Base-by-base conservation (phyloP, 2,888 invertebrate genomes). In the Ectemnius cavifrons region DNA sequence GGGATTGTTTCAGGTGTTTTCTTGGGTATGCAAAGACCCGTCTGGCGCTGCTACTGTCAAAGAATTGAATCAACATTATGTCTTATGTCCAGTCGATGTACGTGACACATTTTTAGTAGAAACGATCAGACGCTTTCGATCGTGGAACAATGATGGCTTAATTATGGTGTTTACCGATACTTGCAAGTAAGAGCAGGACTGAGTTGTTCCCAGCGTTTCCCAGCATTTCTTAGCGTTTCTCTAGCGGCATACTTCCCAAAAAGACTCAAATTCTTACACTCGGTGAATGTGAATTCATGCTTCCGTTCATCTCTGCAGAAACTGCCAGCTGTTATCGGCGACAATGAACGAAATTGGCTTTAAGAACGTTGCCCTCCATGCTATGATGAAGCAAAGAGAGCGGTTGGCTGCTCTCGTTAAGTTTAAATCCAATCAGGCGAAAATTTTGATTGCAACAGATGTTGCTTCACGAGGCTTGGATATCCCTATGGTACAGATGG, bases 401-500 rank as follows among this genome's bases (percentile, higher is more conserved):
- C 93, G 99, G 6, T 93, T 97, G 49, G 94, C 95, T 0, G 95
- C 99, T 0, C 92, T 99, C 1, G 94, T 95, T 11, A 95, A 95
- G 89, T 99, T 99, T 91, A 96, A 98, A 85, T 97, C 98, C 0
- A 96, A 97, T 88, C 94, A 95, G 67, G 93, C 95, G 6, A 95
- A 95, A 84, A 97, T 99, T 23, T 92, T 99, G 20, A 95, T 99
- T 67, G 98, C 99, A 0, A 99, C 99, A 0, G 98, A 99, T 92
- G 98, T 99, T 0, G 99, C 99, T 0, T 97, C 98, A 67, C 93
- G 98, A 91, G 99, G 99, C 8, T 92, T 99, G 52, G 99, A 99
- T 89, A 98, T 99, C 89, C 98, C 98, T 0, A 94, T 95, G n/a
- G 98, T 99, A 0, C 96, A 98, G 88, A 91, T 99, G 75, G 97